These are phyloP conservation scores for Arnoldichthys spilopterus DNA, from an alignment of 2,797 vertebrate genomes.

Conservation along the genomic window DNA sequence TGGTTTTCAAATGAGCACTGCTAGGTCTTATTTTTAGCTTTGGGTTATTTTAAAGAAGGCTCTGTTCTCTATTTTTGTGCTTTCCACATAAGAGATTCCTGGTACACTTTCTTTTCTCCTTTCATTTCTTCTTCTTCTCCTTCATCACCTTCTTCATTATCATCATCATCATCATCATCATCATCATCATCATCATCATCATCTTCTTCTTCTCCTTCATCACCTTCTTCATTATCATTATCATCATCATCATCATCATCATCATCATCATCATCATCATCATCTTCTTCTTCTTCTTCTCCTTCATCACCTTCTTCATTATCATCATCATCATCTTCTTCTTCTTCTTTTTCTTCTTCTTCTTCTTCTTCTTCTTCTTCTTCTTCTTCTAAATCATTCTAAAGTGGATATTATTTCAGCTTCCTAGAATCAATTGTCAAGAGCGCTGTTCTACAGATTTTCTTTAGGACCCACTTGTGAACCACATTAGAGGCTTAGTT, in stretches of 20 bases:
- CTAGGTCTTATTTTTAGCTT: conserved; percentile 57
- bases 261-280: too few relatives aligned
- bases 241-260: too few relatives aligned
- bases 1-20: conserved; percentile 51
- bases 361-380: not conserved
- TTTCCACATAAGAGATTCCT: conserved; percentile 57
- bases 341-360: too few relatives aligned
- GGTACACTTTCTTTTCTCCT: conserved; percentile 21
- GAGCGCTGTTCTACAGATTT: conserved; percentile 13
- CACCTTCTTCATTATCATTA: too few relatives aligned
- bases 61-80: conserved; percentile 55
- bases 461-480: not conserved
- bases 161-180: too few relatives aligned
- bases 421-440: conserved; percentile 33
- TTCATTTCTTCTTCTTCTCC: not conserved
- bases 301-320: too few relatives aligned
- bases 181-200: too few relatives aligned
- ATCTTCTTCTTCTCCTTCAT: too few relatives aligned
- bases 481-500: conserved; percentile 15
- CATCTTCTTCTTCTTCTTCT: too few relatives aligned
- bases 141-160: too few relatives aligned
- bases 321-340: too few relatives aligned
- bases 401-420: conserved; percentile 53
- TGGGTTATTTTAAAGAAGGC: conserved; percentile 53
- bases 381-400: conserved; percentile 28